phyloP scores from a whole-genome alignment of 2,797 vertebrate species.

The Danio albolineatus region DNA sequence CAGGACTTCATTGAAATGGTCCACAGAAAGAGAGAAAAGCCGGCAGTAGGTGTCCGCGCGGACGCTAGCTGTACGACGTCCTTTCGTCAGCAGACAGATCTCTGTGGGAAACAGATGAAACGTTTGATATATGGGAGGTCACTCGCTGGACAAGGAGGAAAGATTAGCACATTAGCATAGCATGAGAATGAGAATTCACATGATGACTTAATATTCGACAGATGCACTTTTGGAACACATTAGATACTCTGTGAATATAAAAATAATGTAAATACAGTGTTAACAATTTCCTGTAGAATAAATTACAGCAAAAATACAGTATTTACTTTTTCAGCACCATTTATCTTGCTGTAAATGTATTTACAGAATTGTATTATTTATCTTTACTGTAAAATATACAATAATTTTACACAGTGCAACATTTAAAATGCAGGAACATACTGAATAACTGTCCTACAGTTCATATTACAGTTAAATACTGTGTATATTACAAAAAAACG shows the following conservation, averaged over 20 bases:
- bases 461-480: no score
- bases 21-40: constrained; percentile 96
- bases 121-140: neutral
- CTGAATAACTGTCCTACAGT: no score
- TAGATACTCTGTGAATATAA: neutral
- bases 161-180: constrained; percentile 68
- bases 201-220: neutral
- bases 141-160: neutral
- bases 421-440: no score
- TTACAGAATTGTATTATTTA: no score
- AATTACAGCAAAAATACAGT: no score
- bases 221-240: neutral
- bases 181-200: neutral
- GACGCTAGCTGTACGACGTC: constrained; percentile 96
- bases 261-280: neutral
- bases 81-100: constrained; percentile 96
- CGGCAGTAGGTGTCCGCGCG: constrained; percentile 96
- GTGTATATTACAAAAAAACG: no score
- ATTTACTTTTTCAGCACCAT: no score
- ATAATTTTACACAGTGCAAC: no score
- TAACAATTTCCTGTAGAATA: no score
- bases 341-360: no score
- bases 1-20: constrained; percentile 98
- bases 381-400: no score
- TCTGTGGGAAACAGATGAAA: constrained; percentile 74